Evolutionary conservation across 2,888 invertebrate species (phyloP).

Genomic region (Orthonychiurus folsomi): DNA sequence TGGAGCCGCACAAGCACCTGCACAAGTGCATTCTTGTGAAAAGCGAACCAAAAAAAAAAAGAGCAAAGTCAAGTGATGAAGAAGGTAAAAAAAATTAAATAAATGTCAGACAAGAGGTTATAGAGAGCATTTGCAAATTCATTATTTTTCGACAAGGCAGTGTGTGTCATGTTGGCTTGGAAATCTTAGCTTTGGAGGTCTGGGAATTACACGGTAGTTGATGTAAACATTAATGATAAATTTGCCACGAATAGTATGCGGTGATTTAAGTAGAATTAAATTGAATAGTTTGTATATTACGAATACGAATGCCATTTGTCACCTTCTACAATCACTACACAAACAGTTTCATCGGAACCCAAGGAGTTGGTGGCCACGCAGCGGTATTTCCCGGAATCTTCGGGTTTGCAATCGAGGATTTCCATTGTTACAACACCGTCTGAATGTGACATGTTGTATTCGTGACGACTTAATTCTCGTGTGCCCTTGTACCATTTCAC

Average conservation of each 20-base stretch:
- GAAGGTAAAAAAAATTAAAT: slow-evolving; percentile 8
- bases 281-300: no score
- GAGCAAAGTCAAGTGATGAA: slow-evolving; percentile 6
- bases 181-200: no score
- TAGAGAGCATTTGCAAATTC: background rate
- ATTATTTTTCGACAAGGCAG: background rate
- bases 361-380: slow-evolving; percentile 89
- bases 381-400: slow-evolving; percentile 92
- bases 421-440: slow-evolving; percentile 97
- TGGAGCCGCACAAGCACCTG: background rate
- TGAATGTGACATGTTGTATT: slow-evolving; percentile 80
- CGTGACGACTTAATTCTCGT: slow-evolving; percentile 78
- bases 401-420: slow-evolving; percentile 84
- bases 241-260: no score
- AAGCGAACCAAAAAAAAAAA: slow-evolving; percentile 13
- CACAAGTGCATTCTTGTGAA: background rate
- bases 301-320: slow-evolving; percentile 42
- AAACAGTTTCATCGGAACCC: slow-evolving; percentile 89
- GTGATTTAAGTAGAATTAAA: no score
- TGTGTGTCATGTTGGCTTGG: background rate
- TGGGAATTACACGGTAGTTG: no score
- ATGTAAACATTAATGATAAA: no score
- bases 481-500: slow-evolving; percentile 71
- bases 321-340: slow-evolving; percentile 94
- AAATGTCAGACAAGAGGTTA: slow-evolving; percentile 1